Base-by-base conservation (phyloP, 2,888 invertebrate species). In the Lottia gigantea region DNA sequence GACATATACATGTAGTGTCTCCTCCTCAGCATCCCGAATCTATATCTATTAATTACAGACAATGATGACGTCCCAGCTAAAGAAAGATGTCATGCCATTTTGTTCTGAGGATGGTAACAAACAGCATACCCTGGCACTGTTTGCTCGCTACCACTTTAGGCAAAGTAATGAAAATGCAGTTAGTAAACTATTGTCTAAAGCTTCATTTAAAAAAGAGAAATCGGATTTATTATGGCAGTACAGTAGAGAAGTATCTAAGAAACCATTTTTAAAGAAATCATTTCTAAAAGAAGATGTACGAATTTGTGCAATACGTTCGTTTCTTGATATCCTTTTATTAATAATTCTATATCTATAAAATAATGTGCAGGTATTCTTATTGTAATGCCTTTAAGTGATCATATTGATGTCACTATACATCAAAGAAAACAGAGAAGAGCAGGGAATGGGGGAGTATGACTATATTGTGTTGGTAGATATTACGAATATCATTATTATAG, bases 281-380 rank as follows among this genome's bases (percentile, higher is more conserved):
- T 74, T 73, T 66, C 46, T 72, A 55, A 71, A 77, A 55, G 83
- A 82, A 7, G 83, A 83, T n/a, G 68, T 82, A 3, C 61, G 78
- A 3, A 71, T 76, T 14, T 72, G 77, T 4, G 79, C 83, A 23
- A 74, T 78, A 61, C 72, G 78, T 46, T 76, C 78, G 40, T 85
- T 85, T 64, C 64, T 74, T 67, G 78, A 82, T 85, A 84, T 85
- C 83, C 84, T 83, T 82, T 71, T 1, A 11, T 16, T 40, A 6
- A 11, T 40, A 40, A 8, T 40, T 8, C 11, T 40, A 8, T 40
- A 11, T 40, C 7, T 40, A 6, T 4, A 2, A 31, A 31, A 4
- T n/a, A n/a, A n/a, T n/a, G n/a, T n/a, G n/a, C n/a, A n/a, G n/a
- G n/a, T n/a, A n/a, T n/a, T n/a, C n/a, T n/a, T n/a, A n/a, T n/a